phyloP scores from a whole-genome alignment of 2,797 vertebrate species.

The Fistularia commersonii region DNA sequence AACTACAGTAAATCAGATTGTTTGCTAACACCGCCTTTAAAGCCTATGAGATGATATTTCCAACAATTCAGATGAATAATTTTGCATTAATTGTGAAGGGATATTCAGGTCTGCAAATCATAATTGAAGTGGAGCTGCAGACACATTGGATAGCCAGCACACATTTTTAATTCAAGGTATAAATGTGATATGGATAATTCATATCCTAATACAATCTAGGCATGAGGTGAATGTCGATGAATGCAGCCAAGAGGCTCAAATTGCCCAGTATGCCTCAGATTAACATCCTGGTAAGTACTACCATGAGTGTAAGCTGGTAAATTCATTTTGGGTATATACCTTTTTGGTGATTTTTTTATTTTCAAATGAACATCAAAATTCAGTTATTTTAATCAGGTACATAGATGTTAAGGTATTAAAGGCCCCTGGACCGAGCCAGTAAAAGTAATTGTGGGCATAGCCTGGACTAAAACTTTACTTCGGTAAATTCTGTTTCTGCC shows the following conservation, averaged over 20 bases:
- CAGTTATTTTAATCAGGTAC: no score
- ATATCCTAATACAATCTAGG: constrained; percentile 41
- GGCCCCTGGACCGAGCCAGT: no score
- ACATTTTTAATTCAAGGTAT: constrained; percentile 45
- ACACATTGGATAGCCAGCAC: constrained; percentile 10
- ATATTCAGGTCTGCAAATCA: constrained; percentile 15
- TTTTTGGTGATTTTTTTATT: no score
- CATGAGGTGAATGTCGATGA: constrained; percentile 37
- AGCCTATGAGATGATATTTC: constrained; percentile 18
- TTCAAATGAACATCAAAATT: no score
- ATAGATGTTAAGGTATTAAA: no score
- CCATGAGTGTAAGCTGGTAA: constrained; percentile 8
- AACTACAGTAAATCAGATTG: not conserved
- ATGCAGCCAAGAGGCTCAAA: constrained; percentile 8
- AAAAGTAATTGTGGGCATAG: no score
- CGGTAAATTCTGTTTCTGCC: constrained; percentile 16
- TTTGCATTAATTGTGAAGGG: constrained; percentile 18
- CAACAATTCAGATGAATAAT: constrained; percentile 17
- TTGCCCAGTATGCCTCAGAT: constrained; percentile 9
- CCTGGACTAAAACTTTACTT: constrained; percentile 12
- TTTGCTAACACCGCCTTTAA: not conserved
- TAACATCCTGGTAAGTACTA: constrained; percentile 21
- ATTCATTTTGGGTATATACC: no score
- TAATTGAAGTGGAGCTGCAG: constrained; percentile 25
- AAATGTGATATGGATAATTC: constrained; percentile 51